phyloP scores from a whole-genome alignment of 2,888 invertebrate species.

The Agrotis exclamationis region DNA sequence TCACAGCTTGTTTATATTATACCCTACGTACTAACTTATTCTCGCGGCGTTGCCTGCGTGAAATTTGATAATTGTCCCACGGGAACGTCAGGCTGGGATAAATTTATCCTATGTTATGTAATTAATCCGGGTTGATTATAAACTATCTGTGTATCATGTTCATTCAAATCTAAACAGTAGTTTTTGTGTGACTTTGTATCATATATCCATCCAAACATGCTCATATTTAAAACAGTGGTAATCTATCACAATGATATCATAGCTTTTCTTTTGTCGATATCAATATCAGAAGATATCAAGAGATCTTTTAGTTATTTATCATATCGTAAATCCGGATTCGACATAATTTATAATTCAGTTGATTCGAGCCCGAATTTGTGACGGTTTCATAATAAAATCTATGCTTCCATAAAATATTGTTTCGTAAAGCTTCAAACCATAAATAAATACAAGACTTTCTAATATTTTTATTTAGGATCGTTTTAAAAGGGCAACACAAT shows the following conservation, averaged over 20 bases:
- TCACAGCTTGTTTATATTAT: conserved; percentile 14
- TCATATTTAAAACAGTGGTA: no score
- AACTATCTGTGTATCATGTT: no score
- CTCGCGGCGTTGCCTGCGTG: no score
- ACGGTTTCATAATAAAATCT: neutral
- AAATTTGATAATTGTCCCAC: no score
- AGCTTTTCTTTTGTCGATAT: conserved; percentile 22
- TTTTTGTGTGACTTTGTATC: no score
- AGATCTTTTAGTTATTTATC: neutral
- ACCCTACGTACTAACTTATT: neutral
- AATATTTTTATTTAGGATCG: conserved; percentile 18
- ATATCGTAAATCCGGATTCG: neutral
- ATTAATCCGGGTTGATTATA: no score
- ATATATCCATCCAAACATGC: no score
- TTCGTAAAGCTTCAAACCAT: neutral
- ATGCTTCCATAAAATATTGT: neutral
- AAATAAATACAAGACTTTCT: conserved; percentile 2
- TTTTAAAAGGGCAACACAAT: conserved; percentile 44
- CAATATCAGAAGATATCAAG: conserved; percentile 7
- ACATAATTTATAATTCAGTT: neutral
- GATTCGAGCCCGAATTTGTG: neutral
- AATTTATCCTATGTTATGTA: no score
- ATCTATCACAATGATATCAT: conserved; percentile 13
- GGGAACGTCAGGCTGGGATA: no score
- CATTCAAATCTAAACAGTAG: no score